A percentile compares a stretch with the other conserved stretches of the same genome.
Evolutionary conservation across 2,888 invertebrate species (phyloP).

Genomic region (Pyrochroa serraticornis): DNA sequence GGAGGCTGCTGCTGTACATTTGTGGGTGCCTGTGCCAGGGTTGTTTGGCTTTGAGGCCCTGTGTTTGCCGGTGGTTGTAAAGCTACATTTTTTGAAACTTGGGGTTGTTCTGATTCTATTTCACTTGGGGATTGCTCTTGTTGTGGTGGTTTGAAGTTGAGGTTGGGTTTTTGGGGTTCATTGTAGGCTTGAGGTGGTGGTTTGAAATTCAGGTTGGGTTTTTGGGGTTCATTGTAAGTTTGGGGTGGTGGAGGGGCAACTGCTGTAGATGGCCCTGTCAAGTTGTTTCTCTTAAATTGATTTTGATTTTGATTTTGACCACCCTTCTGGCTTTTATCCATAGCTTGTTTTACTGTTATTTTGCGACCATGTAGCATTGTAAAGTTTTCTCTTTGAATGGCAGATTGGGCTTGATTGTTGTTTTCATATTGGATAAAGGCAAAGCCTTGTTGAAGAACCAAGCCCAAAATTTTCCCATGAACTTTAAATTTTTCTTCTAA

Average conservation of each 20-base stretch:
- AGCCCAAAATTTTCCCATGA: constrained; percentile 75
- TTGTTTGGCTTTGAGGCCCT: constrained; percentile 10
- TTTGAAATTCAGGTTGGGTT: constrained; percentile 6
- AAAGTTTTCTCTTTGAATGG: constrained; percentile 74
- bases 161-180: constrained; percentile 4
- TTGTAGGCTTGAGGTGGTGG: constrained; percentile 12
- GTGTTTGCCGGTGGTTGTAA: constrained; percentile 4
- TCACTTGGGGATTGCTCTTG: constrained; percentile 3
- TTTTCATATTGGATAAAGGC: constrained; percentile 87
- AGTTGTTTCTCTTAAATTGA: not conserved
- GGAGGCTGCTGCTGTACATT: too few relatives aligned
- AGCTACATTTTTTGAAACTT: constrained; percentile 8
- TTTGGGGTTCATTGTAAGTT: constrained; percentile 17
- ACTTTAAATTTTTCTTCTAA: constrained; percentile 77
- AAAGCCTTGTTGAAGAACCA: constrained; percentile 78
- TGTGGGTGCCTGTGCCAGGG: not conserved
- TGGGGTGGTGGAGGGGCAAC: constrained; percentile 7
- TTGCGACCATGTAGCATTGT: constrained; percentile 73
- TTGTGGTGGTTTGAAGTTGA: constrained; percentile 3
- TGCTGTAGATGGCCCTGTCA: constrained; percentile 3
- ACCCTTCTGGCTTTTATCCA: constrained; percentile 51
- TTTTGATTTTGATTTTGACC: constrained; percentile 6
- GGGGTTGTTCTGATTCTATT: constrained; percentile 1
- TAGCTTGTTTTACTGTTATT: constrained; percentile 69
- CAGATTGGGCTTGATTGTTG: constrained; percentile 75